These are phyloP conservation scores for Halocynthia roretzi DNA, from an alignment of 23 tunicate genomes.

Conservation along the genomic window DNA sequence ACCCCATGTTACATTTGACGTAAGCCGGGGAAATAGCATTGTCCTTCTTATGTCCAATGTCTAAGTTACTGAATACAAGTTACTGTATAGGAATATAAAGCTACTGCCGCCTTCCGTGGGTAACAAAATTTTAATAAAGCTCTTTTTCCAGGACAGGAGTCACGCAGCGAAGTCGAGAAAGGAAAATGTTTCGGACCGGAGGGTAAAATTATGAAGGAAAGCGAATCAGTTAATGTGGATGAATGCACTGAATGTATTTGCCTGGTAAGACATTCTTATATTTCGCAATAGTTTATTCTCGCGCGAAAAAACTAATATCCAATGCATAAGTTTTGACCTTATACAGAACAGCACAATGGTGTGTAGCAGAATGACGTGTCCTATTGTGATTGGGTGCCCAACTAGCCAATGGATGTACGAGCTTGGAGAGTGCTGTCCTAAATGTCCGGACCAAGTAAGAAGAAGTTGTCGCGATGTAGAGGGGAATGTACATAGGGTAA, in stretches of 20 bases:
- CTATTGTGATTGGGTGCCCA: conserved; percentile 26
- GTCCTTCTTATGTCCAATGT: neutral
- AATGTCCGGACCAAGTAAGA: conserved; percentile 21
- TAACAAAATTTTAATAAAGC: too few species aligned
- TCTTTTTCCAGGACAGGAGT: neutral
- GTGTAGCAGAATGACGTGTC: conserved; percentile 56
- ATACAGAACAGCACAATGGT: conserved; percentile 67
- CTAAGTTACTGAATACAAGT: neutral
- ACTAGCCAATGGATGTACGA: conserved; percentile 17
- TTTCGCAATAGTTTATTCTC: neutral
- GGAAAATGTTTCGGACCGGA: conserved; percentile 7
- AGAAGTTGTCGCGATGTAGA: conserved; percentile 1
- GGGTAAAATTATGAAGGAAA: conserved; percentile 10
- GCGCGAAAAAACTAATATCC: neutral
- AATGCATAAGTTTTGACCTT: neutral
- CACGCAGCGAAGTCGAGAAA: neutral
- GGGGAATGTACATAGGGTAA: conserved; percentile 11
- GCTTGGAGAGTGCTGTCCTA: conserved; percentile 29
- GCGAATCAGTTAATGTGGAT: conserved; percentile 31
- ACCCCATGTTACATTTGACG: too few species aligned
- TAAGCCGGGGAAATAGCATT: neutral
- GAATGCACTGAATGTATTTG: conserved; percentile 71
- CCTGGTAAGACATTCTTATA: conserved; percentile 23
- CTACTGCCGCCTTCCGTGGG: too few species aligned
- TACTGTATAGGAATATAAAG: too few species aligned